A percentile compares a stretch with the other conserved stretches of the same genome.
Evolutionary conservation across 2,113 vertebrate genomes (phyloP).

Genomic region (Phylloscopus trochiloides): DNA sequence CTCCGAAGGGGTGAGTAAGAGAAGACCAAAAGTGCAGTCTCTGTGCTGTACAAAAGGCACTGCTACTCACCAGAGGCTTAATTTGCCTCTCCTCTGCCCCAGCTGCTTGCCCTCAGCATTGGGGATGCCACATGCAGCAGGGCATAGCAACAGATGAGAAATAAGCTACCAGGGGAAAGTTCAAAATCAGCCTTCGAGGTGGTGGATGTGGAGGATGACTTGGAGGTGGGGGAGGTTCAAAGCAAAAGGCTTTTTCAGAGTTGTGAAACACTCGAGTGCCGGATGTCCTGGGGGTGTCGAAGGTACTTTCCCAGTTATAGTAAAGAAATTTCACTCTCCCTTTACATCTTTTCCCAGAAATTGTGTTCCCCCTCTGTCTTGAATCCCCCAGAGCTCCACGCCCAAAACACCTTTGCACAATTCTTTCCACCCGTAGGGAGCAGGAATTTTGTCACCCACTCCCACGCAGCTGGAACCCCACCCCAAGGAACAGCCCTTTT

Average conservation of each 20-base stretch:
- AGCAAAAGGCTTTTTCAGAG: not conserved
- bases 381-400: not conserved
- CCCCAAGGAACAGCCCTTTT: not conserved
- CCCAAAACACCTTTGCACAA: not conserved
- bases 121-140: not conserved
- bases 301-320: not conserved
- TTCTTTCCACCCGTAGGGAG: not conserved
- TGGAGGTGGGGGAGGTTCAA: not conserved
- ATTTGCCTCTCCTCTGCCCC: not conserved
- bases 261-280: not conserved
- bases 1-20: not conserved
- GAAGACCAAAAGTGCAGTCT: not conserved
- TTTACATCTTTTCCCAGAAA: not conserved
- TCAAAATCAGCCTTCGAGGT: not conserved
- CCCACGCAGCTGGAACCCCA: not conserved
- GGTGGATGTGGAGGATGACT: not conserved
- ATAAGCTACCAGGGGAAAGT: not conserved
- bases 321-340: not conserved
- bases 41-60: not conserved
- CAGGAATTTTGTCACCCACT: not conserved
- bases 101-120: not conserved
- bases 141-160: not conserved
- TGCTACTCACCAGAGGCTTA: not conserved
- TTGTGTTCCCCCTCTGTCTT: rapidly evolving
- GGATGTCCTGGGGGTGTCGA: not conserved